Evolutionary conservation across 2,888 invertebrate genomes (phyloP).

Genomic region (Glaucopsyche alexis): DNA sequence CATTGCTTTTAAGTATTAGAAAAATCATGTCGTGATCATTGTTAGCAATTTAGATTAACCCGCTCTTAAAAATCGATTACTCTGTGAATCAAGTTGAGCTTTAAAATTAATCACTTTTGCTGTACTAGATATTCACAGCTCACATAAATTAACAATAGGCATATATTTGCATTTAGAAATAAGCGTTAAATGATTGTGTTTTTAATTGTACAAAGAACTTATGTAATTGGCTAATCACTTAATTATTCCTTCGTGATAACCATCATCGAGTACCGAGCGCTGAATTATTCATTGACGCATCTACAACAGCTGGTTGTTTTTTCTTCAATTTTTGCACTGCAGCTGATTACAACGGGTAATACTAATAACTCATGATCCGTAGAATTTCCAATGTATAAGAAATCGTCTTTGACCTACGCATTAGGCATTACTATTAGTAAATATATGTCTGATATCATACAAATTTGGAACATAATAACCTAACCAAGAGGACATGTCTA

Average conservation of each 20-base stretch:
- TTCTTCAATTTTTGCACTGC: slow-evolving; percentile 20
- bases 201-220: slow-evolving; percentile 13
- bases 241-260: slow-evolving; percentile 36
- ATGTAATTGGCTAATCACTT: slow-evolving; percentile 34
- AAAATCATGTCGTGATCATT: too few relatives aligned
- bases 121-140: too few relatives aligned
- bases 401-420: background rate
- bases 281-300: slow-evolving; percentile 37
- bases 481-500: too few relatives aligned
- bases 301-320: slow-evolving; percentile 29
- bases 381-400: slow-evolving; percentile 4
- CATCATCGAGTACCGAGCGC: slow-evolving; percentile 37
- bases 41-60: too few relatives aligned
- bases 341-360: slow-evolving; percentile 30
- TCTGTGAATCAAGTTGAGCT: too few relatives aligned
- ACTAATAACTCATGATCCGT: slow-evolving; percentile 16
- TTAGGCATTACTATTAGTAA: background rate
- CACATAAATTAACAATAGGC: background rate
- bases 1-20: too few relatives aligned
- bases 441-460: background rate
- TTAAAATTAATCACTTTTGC: too few relatives aligned
- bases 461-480: too few relatives aligned
- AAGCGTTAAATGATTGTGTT: slow-evolving; percentile 17
- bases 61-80: too few relatives aligned
- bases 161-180: background rate